phyloP scores from a whole-genome alignment of 2,113 vertebrate species.

The Urocitellus parryii region DNA sequence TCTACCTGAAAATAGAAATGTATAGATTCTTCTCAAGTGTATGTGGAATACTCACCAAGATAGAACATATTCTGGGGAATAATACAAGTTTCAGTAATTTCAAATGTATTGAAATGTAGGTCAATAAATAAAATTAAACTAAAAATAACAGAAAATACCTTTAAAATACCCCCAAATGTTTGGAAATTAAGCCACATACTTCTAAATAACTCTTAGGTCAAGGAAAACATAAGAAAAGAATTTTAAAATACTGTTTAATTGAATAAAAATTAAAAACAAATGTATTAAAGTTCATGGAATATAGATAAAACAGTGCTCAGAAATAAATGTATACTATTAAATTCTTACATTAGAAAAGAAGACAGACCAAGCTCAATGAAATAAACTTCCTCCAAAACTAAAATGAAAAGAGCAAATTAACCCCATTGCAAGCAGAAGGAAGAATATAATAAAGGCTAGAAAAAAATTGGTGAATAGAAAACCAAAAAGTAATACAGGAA shows the following conservation, averaged over 20 bases:
- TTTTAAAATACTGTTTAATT: neutral
- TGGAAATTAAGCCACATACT: neutral
- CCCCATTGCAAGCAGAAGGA: neutral
- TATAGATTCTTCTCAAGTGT: neutral
- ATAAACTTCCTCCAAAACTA: neutral
- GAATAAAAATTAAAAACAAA: constrained; percentile 36
- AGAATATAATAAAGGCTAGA: neutral
- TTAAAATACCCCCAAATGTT: neutral
- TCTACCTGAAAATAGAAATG: neutral
- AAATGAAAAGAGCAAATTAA: constrained; percentile 37
- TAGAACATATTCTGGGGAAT: neutral
- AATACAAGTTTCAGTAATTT: constrained; percentile 6
- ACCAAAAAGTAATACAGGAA: neutral
- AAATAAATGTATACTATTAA: neutral
- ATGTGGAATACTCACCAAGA: neutral
- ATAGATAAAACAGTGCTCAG: neutral
- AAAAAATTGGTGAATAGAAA: constrained; percentile 7
- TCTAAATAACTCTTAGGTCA: constrained; percentile 27
- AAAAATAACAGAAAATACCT: constrained; percentile 24
- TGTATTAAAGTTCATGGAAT: neutral
- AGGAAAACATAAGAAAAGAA: constrained; percentile 26
- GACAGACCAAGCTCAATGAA: neutral
- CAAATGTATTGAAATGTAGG: neutral
- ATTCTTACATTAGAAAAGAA: constrained; percentile 14
- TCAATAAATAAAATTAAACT: neutral